These are phyloP conservation scores for Phymanthus crucifer DNA, from an alignment of 92 coral and sea anemone species.

Conservation along the genomic window DNA sequence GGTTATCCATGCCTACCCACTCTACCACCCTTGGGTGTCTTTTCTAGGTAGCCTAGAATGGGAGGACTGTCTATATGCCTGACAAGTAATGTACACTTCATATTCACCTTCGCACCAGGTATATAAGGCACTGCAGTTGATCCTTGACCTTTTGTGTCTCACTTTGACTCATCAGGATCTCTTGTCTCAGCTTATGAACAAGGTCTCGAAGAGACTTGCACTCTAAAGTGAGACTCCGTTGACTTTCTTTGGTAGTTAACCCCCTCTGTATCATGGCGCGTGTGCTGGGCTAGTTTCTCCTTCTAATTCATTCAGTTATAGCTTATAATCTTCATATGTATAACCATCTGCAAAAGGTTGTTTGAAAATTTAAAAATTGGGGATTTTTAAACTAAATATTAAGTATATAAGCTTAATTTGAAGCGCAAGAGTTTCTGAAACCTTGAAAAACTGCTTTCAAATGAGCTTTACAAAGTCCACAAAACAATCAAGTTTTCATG, in stretches of 20 bases:
- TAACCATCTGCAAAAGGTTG: not conserved
- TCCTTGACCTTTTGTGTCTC: constrained; percentile 73
- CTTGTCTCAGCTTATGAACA: constrained; percentile 57
- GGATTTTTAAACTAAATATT: no score
- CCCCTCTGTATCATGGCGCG: constrained; percentile 39
- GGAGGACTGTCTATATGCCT: not conserved
- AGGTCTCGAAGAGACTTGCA: constrained; percentile 61
- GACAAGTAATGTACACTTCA: not conserved
- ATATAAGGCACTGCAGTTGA: constrained; percentile 78
- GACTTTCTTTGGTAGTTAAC: constrained; percentile 52
- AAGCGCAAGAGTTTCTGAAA: no score
- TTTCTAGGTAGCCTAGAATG: not conserved
- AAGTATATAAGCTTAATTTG: no score
- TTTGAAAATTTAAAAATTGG: no score
- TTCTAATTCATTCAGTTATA: not conserved
- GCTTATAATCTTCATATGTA: not conserved
- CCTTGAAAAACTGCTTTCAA: no score
- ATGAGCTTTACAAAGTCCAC: not conserved
- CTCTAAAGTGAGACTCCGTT: constrained; percentile 42
- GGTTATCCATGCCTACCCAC: no score
- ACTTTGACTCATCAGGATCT: constrained; percentile 63
- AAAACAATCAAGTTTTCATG: not conserved
- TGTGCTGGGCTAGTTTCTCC: not conserved
- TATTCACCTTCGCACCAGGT: constrained; percentile 75
- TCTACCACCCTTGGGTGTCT: no score